Percentiles rank a stretch among this genome's conserved stretches.
phyloP scores from a whole-genome alignment of 2,113 vertebrate species.

The Lichenostomus cassidix region DNA sequence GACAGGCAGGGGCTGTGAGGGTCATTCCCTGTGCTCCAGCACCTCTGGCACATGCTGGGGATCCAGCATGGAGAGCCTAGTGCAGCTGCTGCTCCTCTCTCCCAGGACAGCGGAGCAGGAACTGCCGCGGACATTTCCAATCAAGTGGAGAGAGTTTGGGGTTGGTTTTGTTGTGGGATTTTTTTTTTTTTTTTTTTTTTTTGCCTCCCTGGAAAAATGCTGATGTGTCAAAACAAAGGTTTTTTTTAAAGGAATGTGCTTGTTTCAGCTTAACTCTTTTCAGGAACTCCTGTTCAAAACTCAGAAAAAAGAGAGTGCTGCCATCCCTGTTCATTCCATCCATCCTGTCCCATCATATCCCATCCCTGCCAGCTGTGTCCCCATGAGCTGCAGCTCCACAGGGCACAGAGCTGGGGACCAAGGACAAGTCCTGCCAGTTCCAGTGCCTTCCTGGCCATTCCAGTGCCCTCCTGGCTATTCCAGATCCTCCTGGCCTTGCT shows the following conservation, averaged over 20 bases:
- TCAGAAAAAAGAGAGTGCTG: neutral
- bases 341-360: neutral
- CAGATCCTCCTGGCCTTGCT: neutral
- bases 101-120: neutral
- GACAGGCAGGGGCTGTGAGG: neutral
- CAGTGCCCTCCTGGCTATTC: neutral
- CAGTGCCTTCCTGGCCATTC: neutral
- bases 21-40: neutral
- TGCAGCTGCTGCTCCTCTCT: neutral
- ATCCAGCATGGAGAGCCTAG: neutral
- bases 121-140: neutral
- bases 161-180: neutral
- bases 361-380: neutral
- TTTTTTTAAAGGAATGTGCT: neutral
- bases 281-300: neutral
- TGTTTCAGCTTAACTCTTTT: neutral
- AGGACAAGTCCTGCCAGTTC: neutral
- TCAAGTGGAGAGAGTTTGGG: neutral
- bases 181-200: neutral
- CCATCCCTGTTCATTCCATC: neutral
- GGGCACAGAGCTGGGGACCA: neutral
- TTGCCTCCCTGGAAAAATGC: neutral
- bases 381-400: neutral
- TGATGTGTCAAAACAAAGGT: neutral
- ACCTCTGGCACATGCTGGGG: accelerated